Evolutionary conservation across 2,113 vertebrate species (phyloP).

Genomic region (Steatornis caripensis): DNA sequence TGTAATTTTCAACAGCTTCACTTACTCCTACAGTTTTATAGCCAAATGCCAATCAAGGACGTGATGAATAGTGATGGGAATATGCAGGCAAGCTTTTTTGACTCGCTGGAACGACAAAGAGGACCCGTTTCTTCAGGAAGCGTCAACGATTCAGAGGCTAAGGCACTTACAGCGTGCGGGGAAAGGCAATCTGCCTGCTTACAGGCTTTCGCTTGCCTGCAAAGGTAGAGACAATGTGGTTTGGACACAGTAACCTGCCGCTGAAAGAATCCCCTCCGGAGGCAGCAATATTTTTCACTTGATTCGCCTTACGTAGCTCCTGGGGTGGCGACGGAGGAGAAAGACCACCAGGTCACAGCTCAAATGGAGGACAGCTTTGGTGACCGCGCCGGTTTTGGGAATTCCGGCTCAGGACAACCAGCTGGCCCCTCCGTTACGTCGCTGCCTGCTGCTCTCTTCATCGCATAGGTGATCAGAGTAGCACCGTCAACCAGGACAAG

Average conservation of each 20-base stretch:
- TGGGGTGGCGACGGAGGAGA: not conserved
- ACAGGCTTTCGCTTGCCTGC: not conserved
- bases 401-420: not conserved
- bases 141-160: not conserved
- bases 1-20: conserved; percentile 29
- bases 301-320: not conserved
- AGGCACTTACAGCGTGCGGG: not conserved
- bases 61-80: conserved; percentile 6
- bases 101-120: not conserved
- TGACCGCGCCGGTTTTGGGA: not conserved
- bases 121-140: not conserved
- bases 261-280: not conserved
- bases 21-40: not conserved
- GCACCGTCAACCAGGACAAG: not conserved
- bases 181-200: not conserved
- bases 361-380: not conserved
- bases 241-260: not conserved
- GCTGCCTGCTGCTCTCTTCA: not conserved
- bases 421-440: not conserved
- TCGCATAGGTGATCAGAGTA: fast-evolving
- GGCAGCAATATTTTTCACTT: fast-evolving
- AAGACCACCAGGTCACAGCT: not conserved
- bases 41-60: conserved; percentile 40
- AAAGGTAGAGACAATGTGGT: not conserved
- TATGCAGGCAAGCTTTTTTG: not conserved